These are phyloP conservation scores for Columbina picui DNA, from an alignment of 2,113 vertebrate genomes.

Conservation along the genomic window DNA sequence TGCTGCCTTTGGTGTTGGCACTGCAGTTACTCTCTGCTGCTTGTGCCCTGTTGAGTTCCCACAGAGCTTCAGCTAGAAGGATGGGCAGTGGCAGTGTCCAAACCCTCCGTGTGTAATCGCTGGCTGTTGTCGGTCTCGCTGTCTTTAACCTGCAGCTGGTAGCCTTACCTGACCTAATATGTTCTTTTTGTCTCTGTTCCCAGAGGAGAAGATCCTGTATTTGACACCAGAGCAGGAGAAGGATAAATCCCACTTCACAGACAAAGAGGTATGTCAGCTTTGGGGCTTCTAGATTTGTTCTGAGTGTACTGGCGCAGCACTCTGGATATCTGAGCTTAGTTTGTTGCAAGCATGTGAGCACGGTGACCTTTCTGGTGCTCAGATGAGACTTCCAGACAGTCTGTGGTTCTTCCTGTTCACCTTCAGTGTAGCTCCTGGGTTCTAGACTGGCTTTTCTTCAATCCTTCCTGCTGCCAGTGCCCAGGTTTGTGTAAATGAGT, in stretches of 20 bases:
- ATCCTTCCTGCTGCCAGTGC: not conserved
- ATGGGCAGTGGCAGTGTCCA: not conserved
- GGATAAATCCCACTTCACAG: conserved; percentile 99
- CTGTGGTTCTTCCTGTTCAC: not conserved
- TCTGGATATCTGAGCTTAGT: not conserved
- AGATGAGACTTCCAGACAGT: not conserved
- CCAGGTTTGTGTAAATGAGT: not conserved
- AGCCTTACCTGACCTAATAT: not conserved
- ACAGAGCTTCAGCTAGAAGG: not conserved
- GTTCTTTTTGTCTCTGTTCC: not conserved
- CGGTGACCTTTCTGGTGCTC: not conserved
- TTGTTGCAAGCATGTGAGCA: not conserved
- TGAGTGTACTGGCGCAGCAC: not conserved
- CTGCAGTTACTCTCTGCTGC: not conserved
- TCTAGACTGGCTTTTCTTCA: not conserved
- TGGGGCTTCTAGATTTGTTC: not conserved
- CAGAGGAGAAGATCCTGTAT: conserved; percentile 97
- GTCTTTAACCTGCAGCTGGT: not conserved
- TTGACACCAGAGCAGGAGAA: conserved; percentile 98
- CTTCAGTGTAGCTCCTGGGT: not conserved
- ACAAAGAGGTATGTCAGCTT: conserved; percentile 90
- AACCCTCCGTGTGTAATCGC: not conserved
- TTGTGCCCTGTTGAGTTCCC: not conserved
- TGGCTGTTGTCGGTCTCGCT: not conserved
- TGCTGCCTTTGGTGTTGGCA: not conserved